Evolutionary conservation across 2,797 vertebrate species (phyloP).

Genomic region (Sciurus carolinensis): DNA sequence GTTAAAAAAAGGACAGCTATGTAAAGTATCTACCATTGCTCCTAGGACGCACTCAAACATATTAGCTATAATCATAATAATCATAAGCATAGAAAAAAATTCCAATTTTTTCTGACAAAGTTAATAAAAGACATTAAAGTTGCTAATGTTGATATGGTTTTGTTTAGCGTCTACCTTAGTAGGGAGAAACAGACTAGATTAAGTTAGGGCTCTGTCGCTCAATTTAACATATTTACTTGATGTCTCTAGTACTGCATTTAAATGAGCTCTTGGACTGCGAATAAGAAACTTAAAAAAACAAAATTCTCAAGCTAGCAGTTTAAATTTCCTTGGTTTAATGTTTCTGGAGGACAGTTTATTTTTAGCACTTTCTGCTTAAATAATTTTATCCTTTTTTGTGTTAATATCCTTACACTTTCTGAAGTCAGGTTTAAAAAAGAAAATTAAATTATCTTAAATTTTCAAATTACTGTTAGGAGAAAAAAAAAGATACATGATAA

Average conservation of each 20-base stretch:
- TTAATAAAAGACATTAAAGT: constrained; percentile 25
- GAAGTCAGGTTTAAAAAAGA: constrained; percentile 51
- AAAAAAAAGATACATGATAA: constrained; percentile 36
- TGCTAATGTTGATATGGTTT: background rate
- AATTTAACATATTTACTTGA: constrained; percentile 58
- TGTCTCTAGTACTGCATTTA: constrained; percentile 48
- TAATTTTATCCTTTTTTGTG: constrained; percentile 53
- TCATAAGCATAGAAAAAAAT: constrained; percentile 22
- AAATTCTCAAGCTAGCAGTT: constrained; percentile 43
- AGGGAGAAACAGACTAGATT: background rate
- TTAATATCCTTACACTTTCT: constrained; percentile 64
- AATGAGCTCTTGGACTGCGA: constrained; percentile 53
- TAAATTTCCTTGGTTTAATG: constrained; percentile 61
- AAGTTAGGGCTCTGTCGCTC: background rate
- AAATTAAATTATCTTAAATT: constrained; percentile 12
- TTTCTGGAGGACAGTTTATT: constrained; percentile 52
- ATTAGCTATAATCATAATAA: background rate
- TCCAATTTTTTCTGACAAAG: constrained; percentile 58
- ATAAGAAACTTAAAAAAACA: constrained; percentile 43
- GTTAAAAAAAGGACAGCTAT: background rate
- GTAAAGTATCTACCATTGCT: background rate
- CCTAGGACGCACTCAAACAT: background rate
- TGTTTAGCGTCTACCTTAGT: background rate
- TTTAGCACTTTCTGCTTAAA: constrained; percentile 62
- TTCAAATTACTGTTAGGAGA: background rate